Base-by-base conservation (phyloP, 2,888 invertebrate species). In the Dicycla oo region DNA sequence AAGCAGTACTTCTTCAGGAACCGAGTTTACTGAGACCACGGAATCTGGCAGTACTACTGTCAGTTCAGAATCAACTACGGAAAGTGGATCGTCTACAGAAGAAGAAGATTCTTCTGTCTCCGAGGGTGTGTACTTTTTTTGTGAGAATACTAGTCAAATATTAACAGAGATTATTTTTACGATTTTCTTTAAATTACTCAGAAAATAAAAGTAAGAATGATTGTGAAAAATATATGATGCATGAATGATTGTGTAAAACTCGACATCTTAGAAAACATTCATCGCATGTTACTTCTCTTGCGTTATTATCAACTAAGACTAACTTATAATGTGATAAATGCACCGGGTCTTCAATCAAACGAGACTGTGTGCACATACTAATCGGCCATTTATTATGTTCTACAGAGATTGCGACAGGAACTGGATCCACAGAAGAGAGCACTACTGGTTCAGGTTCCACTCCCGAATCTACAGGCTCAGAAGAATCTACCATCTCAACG, bases 51-150 rank as follows among this genome's bases (percentile, higher is more conserved):
- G 65, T 11, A 62, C n/a, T n/a, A n/a, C 54, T 20, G 45, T 15
- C 11, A 26, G 57, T 45, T 64, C 73, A 34, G 82, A 54, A 70
- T 74, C 83, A 26, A 70, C 74, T 23, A 66, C 78, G 6, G 66
- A 49, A 53, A 64, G 40, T 43, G 81, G 20, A 64, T 74, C 78
- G 0, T 79, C 85, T 34, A 85, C 83, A 43, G 71, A 30, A 63
- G 68, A n/a, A n/a, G n/a, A 40, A 64, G 45, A 69, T n/a, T 65
- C 69, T 10, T 67, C 67, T 7, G 51, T 54, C 6, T 73, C 80
- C 10, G 75, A 54, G 75, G 72, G 76, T 69, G 69, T 6, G 47
- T 45, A 43, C 4, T 45, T 40, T 47, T 47, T 23, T 20, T 1
- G 8, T 38, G 40, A 11, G 11, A 18, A 15, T 23, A 30, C 7